These are phyloP conservation scores for Bettongia penicillata DNA, from an alignment of 2,113 vertebrate species.

Conservation along the genomic window DNA sequence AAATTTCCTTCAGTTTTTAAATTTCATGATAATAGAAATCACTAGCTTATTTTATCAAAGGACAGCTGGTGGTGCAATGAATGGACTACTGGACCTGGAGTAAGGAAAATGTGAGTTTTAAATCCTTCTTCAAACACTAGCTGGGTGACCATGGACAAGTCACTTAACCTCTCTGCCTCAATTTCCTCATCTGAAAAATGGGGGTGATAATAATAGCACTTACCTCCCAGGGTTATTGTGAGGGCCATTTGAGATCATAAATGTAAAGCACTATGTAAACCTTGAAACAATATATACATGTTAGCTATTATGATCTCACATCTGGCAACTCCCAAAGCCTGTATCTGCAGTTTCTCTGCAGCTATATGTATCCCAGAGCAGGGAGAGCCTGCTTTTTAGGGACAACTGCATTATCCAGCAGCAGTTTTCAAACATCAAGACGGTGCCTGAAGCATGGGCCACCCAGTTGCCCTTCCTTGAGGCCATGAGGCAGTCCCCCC, in stretches of 20 bases:
- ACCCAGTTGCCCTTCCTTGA: neutral
- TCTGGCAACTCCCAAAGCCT: neutral
- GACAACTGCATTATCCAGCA: neutral
- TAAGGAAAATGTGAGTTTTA: neutral
- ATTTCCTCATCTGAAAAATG: neutral
- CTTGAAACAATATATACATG: neutral
- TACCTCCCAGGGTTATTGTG: neutral
- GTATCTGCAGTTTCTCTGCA: neutral
- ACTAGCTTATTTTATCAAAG: neutral
- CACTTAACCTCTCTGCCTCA: neutral
- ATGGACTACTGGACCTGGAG: neutral
- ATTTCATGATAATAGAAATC: neutral
- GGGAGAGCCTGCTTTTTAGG: neutral
- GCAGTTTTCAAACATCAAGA: neutral
- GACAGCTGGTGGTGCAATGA: neutral
- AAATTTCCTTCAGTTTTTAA: neutral
- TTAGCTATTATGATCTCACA: neutral
- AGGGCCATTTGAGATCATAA: neutral
- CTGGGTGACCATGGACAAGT: neutral
- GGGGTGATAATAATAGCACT: neutral
- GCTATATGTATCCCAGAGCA: neutral
- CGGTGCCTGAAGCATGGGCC: neutral
- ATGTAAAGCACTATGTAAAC: neutral
- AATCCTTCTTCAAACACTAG: neutral
- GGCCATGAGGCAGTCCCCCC: neutral